Conservation (phyloP, 2,113 vertebrate species). For the Sardina pilchardus region DNA sequence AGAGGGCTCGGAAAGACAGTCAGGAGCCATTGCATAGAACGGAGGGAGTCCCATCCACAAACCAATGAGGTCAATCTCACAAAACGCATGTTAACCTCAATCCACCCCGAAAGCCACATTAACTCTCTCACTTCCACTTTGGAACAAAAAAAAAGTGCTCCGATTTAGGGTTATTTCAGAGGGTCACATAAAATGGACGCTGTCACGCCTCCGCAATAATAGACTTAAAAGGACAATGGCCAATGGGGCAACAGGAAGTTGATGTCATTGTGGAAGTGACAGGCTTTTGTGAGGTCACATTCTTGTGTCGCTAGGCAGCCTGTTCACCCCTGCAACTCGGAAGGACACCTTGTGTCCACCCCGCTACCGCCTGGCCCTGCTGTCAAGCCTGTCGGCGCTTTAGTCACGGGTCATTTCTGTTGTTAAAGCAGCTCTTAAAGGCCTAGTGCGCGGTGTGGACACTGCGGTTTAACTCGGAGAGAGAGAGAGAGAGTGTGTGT, state of each 20-base stretch:
- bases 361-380: not conserved
- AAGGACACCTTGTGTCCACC: not conserved
- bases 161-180: not conserved
- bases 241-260: not conserved
- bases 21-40: not conserved
- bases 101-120: not conserved
- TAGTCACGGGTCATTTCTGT: slow-evolving; percentile 20
- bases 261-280: not conserved
- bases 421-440: slow-evolving; percentile 1
- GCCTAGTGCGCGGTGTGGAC: not conserved
- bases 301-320: not conserved
- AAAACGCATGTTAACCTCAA: not conserved
- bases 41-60: slow-evolving; percentile 15
- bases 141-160: not conserved
- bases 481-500: slow-evolving; percentile 19
- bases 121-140: not conserved
- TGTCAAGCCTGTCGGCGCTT: slow-evolving; percentile 4
- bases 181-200: not conserved
- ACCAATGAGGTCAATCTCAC: slow-evolving; percentile 24
- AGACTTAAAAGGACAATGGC: not conserved
- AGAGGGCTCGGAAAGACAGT: slow-evolving; percentile 17
- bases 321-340: not conserved
- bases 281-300: not conserved
- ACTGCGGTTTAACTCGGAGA: not conserved
- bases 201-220: not conserved